These are phyloP conservation scores for Haliclystus octoradiatus DNA, from an alignment of 30 jellyfish, hydroid and myxozoan species.

Conservation along the genomic window DNA sequence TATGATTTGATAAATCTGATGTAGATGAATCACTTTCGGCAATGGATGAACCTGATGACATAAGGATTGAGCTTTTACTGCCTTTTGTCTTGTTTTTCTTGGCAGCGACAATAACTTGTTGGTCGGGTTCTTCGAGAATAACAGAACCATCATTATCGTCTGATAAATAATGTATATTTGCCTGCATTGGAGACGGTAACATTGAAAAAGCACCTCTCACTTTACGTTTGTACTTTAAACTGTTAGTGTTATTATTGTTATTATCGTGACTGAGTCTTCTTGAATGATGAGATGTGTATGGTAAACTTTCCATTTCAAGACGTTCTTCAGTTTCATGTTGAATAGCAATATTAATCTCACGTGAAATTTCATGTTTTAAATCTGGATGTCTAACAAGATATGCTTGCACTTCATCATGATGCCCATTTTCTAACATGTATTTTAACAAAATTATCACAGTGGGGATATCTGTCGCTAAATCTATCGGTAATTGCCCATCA, in stretches of 20 bases:
- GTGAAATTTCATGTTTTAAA: slow-evolving; percentile 56
- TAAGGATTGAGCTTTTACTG: not conserved
- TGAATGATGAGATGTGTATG: slow-evolving; percentile 26
- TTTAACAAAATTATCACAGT: slow-evolving; percentile 46
- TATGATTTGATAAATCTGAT: not conserved
- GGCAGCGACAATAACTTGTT: not conserved
- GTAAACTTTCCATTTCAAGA: slow-evolving; percentile 41
- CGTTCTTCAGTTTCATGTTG: slow-evolving; percentile 29
- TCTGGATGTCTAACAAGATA: slow-evolving; percentile 64
- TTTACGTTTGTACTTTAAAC: not conserved
- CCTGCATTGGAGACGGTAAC: not conserved
- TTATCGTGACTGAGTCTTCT: not conserved
- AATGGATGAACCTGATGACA: not conserved
- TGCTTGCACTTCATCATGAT: slow-evolving; percentile 57
- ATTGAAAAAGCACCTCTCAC: not conserved
- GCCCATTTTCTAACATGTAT: slow-evolving; percentile 66
- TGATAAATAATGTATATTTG: not conserved
- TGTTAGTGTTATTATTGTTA: not conserved
- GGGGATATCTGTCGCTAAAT: slow-evolving; percentile 59
- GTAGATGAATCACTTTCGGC: not conserved
- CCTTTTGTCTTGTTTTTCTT: not conserved
- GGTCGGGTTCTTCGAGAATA: no score
- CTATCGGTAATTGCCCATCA: slow-evolving; percentile 58
- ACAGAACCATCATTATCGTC: no score
- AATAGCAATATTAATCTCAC: slow-evolving; percentile 57